Evolutionary conservation across 2,888 invertebrate species (phyloP).

Genomic region (Cylindroiulus punctatus): DNA sequence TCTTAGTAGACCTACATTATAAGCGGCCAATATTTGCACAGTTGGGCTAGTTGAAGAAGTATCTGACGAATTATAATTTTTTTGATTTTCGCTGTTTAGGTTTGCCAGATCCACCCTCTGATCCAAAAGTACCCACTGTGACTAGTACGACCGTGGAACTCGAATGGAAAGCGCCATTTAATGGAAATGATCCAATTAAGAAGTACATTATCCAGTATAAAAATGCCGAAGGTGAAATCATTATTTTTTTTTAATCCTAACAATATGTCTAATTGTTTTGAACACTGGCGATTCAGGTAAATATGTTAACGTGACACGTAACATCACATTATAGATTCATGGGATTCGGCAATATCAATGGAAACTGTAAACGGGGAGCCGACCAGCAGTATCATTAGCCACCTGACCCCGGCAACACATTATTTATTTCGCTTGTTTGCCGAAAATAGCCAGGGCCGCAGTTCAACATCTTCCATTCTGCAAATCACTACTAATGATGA

Average conservation of each 20-base stretch:
- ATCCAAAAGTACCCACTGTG: neutral
- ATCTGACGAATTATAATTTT: too few relatives aligned
- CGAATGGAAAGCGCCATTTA: constrained; percentile 50
- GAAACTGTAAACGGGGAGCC: constrained; percentile 56
- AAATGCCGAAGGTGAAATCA: constrained; percentile 52
- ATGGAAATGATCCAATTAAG: constrained; percentile 56
- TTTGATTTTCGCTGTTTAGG: neutral
- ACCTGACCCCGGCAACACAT: constrained; percentile 54
- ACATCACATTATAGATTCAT: constrained; percentile 44
- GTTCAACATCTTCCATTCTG: constrained; percentile 63
- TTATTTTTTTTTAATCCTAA: too few relatives aligned
- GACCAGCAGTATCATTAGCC: constrained; percentile 50
- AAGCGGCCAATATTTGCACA: too few relatives aligned
- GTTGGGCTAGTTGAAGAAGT: too few relatives aligned
- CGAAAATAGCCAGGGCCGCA: constrained; percentile 54
- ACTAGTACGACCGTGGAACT: constrained; percentile 54
- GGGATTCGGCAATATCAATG: constrained; percentile 52
- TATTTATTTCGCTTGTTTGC: constrained; percentile 56
- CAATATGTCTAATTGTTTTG: too few relatives aligned
- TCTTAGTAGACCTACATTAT: too few relatives aligned
- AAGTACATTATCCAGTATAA: constrained; percentile 58
- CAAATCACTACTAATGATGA: constrained; percentile 64
- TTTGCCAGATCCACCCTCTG: constrained; percentile 48
- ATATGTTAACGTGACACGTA: too few relatives aligned
- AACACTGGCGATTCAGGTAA: too few relatives aligned